Conservation (phyloP, 2,888 invertebrate genomes). For the Ochropacha duplaris region DNA sequence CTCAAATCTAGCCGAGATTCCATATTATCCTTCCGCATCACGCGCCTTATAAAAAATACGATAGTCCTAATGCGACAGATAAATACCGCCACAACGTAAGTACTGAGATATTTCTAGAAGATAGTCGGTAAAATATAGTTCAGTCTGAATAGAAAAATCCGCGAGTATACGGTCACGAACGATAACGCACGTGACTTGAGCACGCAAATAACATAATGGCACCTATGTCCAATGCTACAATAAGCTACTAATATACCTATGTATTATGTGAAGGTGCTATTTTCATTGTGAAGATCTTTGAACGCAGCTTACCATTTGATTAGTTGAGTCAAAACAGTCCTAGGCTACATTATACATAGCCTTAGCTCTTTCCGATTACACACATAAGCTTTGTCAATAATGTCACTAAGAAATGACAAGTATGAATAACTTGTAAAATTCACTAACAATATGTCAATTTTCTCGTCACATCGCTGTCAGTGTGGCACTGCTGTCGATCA, state of each 20-base stretch:
- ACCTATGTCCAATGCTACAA: conserved; percentile 20
- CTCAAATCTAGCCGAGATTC: too few species aligned
- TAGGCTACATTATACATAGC: not conserved
- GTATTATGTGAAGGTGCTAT: conserved; percentile 8
- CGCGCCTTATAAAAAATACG: not conserved
- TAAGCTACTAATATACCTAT: conserved; percentile 5
- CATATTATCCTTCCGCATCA: not conserved
- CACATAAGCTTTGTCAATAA: not conserved
- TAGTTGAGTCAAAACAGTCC: too few species aligned
- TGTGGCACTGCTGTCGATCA: too few species aligned
- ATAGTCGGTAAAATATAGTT: conserved; percentile 23
- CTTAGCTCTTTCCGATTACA: not conserved
- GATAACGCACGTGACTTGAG: conserved; percentile 41
- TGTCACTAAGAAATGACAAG: not conserved
- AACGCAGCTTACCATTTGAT: not conserved
- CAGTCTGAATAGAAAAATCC: conserved; percentile 23
- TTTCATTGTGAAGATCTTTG: not conserved
- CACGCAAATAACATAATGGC: conserved; percentile 33
- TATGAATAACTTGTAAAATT: not conserved
- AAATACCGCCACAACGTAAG: conserved; percentile 14
- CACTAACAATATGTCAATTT: too few species aligned
- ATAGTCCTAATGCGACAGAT: not conserved
- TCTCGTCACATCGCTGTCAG: too few species aligned
- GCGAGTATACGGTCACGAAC: conserved; percentile 36
- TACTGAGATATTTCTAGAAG: conserved; percentile 18